Evolutionary conservation across 2,888 invertebrate genomes (phyloP), one percentile per base, ranked within the genome.

Genomic region (Ormyrus nitidulus): DNA sequence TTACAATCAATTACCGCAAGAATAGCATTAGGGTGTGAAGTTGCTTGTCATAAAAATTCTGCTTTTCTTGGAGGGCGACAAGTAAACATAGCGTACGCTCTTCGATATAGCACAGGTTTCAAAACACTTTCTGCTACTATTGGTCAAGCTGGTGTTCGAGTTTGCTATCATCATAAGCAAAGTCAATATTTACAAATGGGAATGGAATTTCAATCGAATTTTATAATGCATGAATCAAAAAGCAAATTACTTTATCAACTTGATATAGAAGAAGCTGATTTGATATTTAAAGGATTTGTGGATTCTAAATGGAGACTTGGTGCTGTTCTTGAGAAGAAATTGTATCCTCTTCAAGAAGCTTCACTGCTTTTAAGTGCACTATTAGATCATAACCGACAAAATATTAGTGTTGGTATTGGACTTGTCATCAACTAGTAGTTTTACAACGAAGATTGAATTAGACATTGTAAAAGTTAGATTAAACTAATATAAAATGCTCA

Each of bases 61-160:
- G 83, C 81, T 70, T 79, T 87, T 49, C 86, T 86, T 2, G 83
- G 85, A 3, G 85, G 84, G 7, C 85, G 85, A 69, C 85, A 86
- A 66, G 86, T 88, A 0, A 84, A 88, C 6, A 84, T 89, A 83
- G 86, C 88, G 10, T 80, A 79, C 5, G 90, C 90, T 11, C 85
- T 86, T 74, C 91, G 92, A 79, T 92, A 92, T 85, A 89, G 92
- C 74, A 92, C 91, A 6, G 92, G 92, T 88, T 93, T 93, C 84
- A 93, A 93, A 0, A 94, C 94, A 85, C 92, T 95, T 86, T 95
- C 95, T 0, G 94, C 94, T 5, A 95, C 95, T 0, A 68, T 95
- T 3, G 88, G 90, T 34, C 85, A 86, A 64, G 86, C 86, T 46
- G 90, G 89, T 9, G 54, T 93, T 11, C 94, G 94, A 84, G 86